phyloP scores from a whole-genome alignment of 2,888 invertebrate genomes.

The Ethmia dodecea region DNA sequence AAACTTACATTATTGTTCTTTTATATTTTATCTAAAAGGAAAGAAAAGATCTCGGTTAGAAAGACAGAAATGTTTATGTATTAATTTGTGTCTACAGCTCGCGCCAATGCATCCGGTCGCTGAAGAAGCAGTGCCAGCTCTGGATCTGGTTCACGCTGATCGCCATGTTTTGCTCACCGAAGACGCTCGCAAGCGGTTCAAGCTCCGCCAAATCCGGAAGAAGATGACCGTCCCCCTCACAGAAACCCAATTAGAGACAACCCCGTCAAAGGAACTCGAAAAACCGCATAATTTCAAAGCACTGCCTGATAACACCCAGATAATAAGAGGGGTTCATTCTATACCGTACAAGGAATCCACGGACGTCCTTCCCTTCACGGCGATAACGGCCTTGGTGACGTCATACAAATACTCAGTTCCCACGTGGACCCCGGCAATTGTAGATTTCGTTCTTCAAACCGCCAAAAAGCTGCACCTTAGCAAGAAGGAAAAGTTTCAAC shows the following conservation, averaged over 20 bases:
- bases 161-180: conserved; percentile 54
- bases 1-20: too few relatives aligned
- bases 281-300: conserved; percentile 77
- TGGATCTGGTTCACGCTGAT: conserved; percentile 43
- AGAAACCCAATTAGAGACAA: conserved; percentile 33
- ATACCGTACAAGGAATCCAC: conserved; percentile 39
- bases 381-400: conserved; percentile 79
- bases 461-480: conserved; percentile 57
- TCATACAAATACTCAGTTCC: conserved; percentile 77
- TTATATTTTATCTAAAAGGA: too few relatives aligned
- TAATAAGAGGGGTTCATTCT: conserved; percentile 71
- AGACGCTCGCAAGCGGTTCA: conserved; percentile 52
- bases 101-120: conserved; percentile 34
- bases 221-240: conserved; percentile 53
- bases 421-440: conserved; percentile 79
- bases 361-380: conserved; percentile 71
- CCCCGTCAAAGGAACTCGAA: conserved; percentile 69
- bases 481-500: conserved; percentile 54
- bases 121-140: conserved; percentile 52
- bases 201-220: conserved; percentile 53
- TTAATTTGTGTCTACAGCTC: conserved; percentile 42
- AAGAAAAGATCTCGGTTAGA: too few relatives aligned
- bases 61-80: too few relatives aligned
- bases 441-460: conserved; percentile 77
- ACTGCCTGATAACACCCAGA: conserved; percentile 78